phyloP scores from a whole-genome alignment of 2,113 vertebrate genomes.

The Gobius niger region DNA sequence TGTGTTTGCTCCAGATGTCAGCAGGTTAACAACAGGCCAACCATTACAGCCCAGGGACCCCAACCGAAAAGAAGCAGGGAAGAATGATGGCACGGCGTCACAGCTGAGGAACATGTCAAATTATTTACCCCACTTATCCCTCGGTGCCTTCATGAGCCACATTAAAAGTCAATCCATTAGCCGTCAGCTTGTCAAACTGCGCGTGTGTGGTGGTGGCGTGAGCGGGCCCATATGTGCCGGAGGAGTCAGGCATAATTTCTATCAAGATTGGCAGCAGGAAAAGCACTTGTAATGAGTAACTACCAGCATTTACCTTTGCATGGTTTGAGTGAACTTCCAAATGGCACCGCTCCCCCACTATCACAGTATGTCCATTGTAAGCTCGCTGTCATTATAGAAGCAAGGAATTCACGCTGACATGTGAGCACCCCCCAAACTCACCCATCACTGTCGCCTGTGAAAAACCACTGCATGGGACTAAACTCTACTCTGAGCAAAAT shows the following conservation, averaged over 20 bases:
- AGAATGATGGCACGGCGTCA: slow-evolving; percentile 1
- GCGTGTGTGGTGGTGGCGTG: slow-evolving; percentile 3
- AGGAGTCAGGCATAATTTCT: slow-evolving; percentile 24
- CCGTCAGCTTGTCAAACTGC: slow-evolving; percentile 20
- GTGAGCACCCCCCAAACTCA: slow-evolving; percentile 37
- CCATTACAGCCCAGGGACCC: slow-evolving; percentile 50
- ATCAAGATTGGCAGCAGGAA: slow-evolving; percentile 68
- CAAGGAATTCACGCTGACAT: slow-evolving; percentile 61
- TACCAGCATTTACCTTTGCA: slow-evolving; percentile 33
- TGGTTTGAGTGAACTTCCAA: slow-evolving; percentile 24
- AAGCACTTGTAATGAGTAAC: slow-evolving; percentile 54
- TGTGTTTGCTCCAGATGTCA: slow-evolving; percentile 68
- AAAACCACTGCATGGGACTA: slow-evolving; percentile 24
- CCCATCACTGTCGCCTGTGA: slow-evolving; percentile 23
- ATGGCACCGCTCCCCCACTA: slow-evolving; percentile 31
- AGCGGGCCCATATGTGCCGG: slow-evolving; percentile 34
- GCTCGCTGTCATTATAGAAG: slow-evolving; percentile 38
- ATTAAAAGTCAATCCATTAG: slow-evolving; percentile 59
- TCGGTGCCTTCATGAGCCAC: slow-evolving; percentile 46
- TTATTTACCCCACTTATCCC: slow-evolving; percentile 46
- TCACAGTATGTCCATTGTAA: slow-evolving; percentile 65
- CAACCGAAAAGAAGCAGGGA: slow-evolving; percentile 20
- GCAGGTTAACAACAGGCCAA: slow-evolving; percentile 62
- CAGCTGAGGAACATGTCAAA: slow-evolving; percentile 23
- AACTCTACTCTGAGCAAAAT: neutral